Base-by-base conservation (phyloP, 1,140 invertebrate species). In the Magallana ariakensis region DNA sequence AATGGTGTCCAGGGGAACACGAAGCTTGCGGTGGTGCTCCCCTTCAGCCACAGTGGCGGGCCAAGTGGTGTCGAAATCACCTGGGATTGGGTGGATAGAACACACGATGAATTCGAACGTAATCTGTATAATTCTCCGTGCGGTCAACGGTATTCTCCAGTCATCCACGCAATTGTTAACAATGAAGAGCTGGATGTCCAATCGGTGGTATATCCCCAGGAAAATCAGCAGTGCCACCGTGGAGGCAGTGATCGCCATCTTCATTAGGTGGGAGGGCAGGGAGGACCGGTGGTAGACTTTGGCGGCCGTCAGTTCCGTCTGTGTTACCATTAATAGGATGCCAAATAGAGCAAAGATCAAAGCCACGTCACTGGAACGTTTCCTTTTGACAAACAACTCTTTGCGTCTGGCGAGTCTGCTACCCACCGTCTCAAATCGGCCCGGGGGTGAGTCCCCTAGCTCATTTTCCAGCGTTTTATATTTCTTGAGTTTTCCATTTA, bases 101-200 rank as follows among this genome's bases (percentile, higher is more conserved):
- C 94, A 95, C 7, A 94, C 87, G 8, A 93, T 83, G 19, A 94
- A 83, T 88, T 95, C 94, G 7, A 94, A 53, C 10, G 89, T 46
- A 13, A 94, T 91, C 62, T 91, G 89, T 2, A 90, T 70, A 13
- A 93, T 85, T 53, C 92, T 87, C 11, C 88, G 70, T 0, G 62
- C 66, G 19, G 84, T 91, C 86, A 95, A 91, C 4, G 93, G 94
- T 60, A 94, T 91, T 46, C 90, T 89, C 90, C 93, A 92, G 83
- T 94, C 92, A 58, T 94, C 92, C 54, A 94, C 91, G 22, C 92
- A 91, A 85, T 94, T 95, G 90, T 94, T 93, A 13, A 94, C 91
- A 26, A 92, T 92, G 86, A 92, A 94, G 11, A 94, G 83, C 84
- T 93, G 89, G 10, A 94, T 87, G 75, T 94, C 93, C 8, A 94